Conservation (phyloP, 2,113 vertebrate genomes). For the Paradisaea rubra region DNA sequence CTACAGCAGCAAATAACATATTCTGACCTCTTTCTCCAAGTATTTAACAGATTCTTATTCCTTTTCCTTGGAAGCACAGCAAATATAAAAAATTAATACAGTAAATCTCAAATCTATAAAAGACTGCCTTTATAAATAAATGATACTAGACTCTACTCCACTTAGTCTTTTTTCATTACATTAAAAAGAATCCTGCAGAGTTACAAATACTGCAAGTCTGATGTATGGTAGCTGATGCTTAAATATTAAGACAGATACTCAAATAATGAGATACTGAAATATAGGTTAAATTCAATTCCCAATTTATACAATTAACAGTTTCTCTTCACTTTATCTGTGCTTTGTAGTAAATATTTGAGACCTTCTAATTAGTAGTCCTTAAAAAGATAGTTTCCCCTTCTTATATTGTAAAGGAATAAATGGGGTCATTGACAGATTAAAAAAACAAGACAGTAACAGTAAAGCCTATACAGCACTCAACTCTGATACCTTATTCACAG, state of each 20-base stretch:
- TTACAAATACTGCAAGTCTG: constrained; percentile 15
- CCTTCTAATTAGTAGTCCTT: neutral
- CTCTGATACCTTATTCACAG: neutral
- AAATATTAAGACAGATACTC: neutral
- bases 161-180: constrained; percentile 7
- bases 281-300: neutral
- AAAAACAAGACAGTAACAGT: neutral
- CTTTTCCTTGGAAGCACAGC: neutral
- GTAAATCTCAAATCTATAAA: neutral
- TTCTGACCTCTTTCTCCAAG: neutral
- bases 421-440: neutral
- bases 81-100: neutral
- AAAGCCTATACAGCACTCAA: neutral
- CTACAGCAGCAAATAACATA: neutral
- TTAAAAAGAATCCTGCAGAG: constrained; percentile 23
- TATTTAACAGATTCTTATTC: neutral
- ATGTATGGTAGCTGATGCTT: neutral
- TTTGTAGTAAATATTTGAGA: neutral
- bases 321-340: neutral
- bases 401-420: neutral
- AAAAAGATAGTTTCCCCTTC: neutral
- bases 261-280: neutral
- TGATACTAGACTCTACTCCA: neutral
- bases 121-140: neutral
- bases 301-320: neutral